Conservation (phyloP, 2,113 vertebrate genomes). For the Sander lucioperca region DNA sequence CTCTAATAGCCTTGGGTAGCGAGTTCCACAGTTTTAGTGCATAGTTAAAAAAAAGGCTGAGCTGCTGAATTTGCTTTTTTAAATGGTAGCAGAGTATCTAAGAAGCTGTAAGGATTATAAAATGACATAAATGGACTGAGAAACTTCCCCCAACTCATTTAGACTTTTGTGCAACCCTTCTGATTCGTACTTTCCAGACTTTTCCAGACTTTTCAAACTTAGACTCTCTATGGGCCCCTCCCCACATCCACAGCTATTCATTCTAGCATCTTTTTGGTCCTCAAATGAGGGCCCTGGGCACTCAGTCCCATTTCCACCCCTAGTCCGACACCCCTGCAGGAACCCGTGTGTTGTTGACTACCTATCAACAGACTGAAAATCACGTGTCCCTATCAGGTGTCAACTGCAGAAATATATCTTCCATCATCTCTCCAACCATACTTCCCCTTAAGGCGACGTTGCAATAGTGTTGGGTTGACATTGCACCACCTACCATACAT, state of each 20-base stretch:
- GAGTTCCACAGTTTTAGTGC: too few species aligned
- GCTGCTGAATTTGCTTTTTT: too few species aligned
- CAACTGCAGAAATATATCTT: not conserved
- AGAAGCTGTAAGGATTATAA: too few species aligned
- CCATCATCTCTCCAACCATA: constrained; percentile 10
- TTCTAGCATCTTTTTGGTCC: too few species aligned
- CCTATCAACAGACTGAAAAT: not conserved
- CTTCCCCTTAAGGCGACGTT: not conserved
- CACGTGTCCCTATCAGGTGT: not conserved
- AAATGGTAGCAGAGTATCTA: too few species aligned
- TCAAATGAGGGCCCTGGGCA: too few species aligned
- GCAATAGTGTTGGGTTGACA: not conserved
- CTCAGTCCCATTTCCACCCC: too few species aligned
- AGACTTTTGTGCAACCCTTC: not conserved
- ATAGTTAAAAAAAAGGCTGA: too few species aligned
- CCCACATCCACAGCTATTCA: too few species aligned
- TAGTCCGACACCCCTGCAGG: not conserved
- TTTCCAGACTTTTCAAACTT: not conserved
- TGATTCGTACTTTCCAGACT: not conserved
- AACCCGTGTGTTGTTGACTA: not conserved
- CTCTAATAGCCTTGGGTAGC: too few species aligned
- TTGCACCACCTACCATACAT: not conserved
- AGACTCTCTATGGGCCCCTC: too few species aligned
- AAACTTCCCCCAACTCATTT: not conserved
- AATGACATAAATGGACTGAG: not conserved